A percentile compares a stretch with the other conserved stretches of the same genome.
Evolutionary conservation across 1,140 invertebrate genomes (phyloP).

Genomic region (Diprion similis): DNA sequence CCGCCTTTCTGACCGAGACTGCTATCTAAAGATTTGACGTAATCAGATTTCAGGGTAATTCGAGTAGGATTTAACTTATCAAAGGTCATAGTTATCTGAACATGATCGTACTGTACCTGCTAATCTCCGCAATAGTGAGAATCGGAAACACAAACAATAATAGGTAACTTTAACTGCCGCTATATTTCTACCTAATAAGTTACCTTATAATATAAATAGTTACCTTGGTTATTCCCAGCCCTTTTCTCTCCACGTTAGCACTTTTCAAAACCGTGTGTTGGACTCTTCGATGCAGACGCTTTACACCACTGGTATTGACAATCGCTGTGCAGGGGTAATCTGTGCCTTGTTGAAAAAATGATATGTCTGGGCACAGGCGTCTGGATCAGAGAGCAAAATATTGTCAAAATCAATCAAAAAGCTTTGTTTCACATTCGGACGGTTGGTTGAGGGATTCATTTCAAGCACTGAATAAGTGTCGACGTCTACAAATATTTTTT

Average conservation of each 20-base stretch:
- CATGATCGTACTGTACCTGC: slow-evolving; percentile 46
- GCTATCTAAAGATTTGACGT: slow-evolving; percentile 61
- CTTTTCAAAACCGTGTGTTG: slow-evolving; percentile 85
- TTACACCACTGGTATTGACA: slow-evolving; percentile 75
- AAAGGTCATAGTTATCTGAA: not conserved
- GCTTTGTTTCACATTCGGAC: not conserved
- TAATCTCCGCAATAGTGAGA: slow-evolving; percentile 42
- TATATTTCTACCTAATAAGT: slow-evolving; percentile 14
- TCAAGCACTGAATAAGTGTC: too few relatives aligned
- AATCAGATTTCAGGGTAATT: slow-evolving; percentile 6
- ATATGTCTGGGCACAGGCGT: slow-evolving; percentile 94
- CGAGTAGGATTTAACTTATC: not conserved
- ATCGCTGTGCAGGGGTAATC: slow-evolving; percentile 83
- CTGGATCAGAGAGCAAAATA: slow-evolving; percentile 55
- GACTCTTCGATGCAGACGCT: slow-evolving; percentile 86
- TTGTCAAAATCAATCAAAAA: not conserved
- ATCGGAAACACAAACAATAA: slow-evolving; percentile 31
- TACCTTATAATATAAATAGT: slow-evolving; percentile 36
- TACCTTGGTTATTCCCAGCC: slow-evolving; percentile 90
- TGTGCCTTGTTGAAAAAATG: slow-evolving; percentile 94
- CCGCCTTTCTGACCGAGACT: slow-evolving; percentile 69
- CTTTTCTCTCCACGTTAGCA: slow-evolving; percentile 86
- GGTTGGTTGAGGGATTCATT: slow-evolving; percentile 19
- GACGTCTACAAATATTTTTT: too few relatives aligned
- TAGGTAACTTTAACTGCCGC: not conserved